Evolutionary conservation across 2,888 invertebrate genomes (phyloP).

Genomic region (Synergus umbraculus): DNA sequence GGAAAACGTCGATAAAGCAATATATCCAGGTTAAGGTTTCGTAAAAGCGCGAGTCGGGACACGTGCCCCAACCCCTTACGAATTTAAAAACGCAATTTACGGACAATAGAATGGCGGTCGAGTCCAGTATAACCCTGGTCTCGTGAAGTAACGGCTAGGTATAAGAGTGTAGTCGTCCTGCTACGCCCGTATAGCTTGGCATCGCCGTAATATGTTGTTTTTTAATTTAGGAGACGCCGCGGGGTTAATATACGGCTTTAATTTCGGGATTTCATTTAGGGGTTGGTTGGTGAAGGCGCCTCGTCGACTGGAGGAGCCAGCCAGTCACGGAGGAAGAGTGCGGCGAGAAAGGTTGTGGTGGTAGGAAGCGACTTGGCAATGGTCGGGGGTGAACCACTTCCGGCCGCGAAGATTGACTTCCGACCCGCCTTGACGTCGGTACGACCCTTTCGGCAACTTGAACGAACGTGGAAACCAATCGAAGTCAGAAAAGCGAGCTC

Average conservation of each 20-base stretch:
- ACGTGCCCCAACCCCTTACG: slow-evolving; percentile 65
- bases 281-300: slow-evolving; percentile 58
- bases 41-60: slow-evolving; percentile 60
- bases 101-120: slow-evolving; percentile 70
- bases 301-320: slow-evolving; percentile 52
- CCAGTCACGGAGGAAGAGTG: slow-evolving; percentile 42
- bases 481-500: slow-evolving; percentile 45
- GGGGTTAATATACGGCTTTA: slow-evolving; percentile 76
- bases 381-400: slow-evolving; percentile 69
- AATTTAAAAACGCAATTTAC: slow-evolving; percentile 75
- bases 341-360: slow-evolving; percentile 48
- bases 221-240: slow-evolving; percentile 74
- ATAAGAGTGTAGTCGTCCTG: slow-evolving; percentile 52
- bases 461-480: slow-evolving; percentile 48
- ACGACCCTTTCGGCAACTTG: slow-evolving; percentile 51
- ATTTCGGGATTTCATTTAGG: slow-evolving; percentile 75
- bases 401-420: slow-evolving; percentile 74
- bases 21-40: slow-evolving; percentile 52
- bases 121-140: slow-evolving; percentile 64
- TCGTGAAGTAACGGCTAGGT: slow-evolving; percentile 30
- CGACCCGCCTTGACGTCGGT: slow-evolving; percentile 63
- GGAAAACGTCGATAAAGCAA: slow-evolving; percentile 46
- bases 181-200: slow-evolving; percentile 52
- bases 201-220: slow-evolving; percentile 75
- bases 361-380: slow-evolving; percentile 51